Evolutionary conservation across 53 echinoderm and acorn worm species (phyloP), one percentile per base, ranked within the genome.

Genomic region (Hippasteria phrygiana): DNA sequence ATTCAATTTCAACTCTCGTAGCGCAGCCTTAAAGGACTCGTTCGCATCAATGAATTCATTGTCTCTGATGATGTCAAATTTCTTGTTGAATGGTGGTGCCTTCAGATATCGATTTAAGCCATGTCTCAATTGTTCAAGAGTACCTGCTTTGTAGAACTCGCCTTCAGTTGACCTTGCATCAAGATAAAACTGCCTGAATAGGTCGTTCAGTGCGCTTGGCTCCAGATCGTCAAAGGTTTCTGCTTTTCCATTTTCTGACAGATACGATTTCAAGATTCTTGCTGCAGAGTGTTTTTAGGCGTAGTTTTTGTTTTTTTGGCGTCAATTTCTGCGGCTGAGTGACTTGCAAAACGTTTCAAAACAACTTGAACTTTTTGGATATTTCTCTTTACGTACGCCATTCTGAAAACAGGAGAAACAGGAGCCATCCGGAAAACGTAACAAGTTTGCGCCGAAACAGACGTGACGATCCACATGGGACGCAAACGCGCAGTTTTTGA

Each of bases 101-200:
- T 89, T 89, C 59, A 89, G 73, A 22, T 80, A 80, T 41, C 80
- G 71, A 80, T 89, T 89, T 4, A 89, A 5, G 1, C 89, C 76
- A 14, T 64, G 80, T 80, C 24, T 42, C 64, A 37, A 89, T 70
- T 39, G 13, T 16, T 38, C 14, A 2, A 73, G 42, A 43, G 41
- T 43, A n/a, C 4, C 41, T 13, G n/a, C 42, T 43, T 75, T 88
- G 77, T 88, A 88, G 22, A 34, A 89, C 18, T 79, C 89, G 27
- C 89, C 89, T 10, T 70, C 80, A 26, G 80, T 5, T 55, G 55
- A 80, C 43, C 89, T 71, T 11, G 28, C 80, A 28, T 89, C 81
- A 24, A 89, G 5, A 36, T 80, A 89, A 70, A 89, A 79, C 42
- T 80, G 64, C 64, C 64, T 64, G 9, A 64, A 20, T 64, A 64